These are phyloP conservation scores for Brachypodius melanocephalos DNA, from an alignment of 2,113 vertebrate genomes.

Conservation along the genomic window DNA sequence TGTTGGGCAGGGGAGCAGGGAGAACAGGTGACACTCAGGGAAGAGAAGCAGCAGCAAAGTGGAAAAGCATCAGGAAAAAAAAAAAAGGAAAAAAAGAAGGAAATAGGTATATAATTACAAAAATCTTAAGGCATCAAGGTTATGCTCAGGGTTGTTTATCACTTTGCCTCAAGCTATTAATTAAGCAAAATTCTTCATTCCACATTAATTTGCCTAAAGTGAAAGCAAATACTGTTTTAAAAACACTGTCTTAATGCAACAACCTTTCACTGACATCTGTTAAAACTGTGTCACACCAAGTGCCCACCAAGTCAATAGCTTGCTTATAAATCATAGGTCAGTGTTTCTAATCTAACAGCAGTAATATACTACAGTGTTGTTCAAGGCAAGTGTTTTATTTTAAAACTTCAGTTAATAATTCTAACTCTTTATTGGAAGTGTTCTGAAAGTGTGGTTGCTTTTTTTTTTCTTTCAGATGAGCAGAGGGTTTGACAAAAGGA, in stretches of 20 bases:
- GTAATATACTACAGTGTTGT: not conserved
- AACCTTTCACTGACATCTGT: not conserved
- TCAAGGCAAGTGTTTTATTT: not conserved
- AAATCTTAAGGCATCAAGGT: not conserved
- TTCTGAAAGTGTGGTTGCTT: not conserved
- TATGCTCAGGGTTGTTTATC: accelerated
- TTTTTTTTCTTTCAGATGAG: not conserved
- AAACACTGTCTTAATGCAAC: not conserved
- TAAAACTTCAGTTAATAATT: not conserved
- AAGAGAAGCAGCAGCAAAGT: not conserved
- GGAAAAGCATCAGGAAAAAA: not conserved
- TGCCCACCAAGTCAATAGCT: not conserved
- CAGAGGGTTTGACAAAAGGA: not conserved
- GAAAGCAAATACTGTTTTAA: not conserved
- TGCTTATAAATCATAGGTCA: not conserved
- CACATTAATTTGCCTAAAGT: not conserved
- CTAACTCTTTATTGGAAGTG: not conserved
- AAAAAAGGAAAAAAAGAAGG: accelerated
- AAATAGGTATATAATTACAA: not conserved
- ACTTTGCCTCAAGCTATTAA: not conserved
- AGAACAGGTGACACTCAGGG: not conserved
- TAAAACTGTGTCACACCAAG: not conserved
- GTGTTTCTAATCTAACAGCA: not conserved
- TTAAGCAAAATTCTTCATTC: not conserved
- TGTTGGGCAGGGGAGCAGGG: not conserved